Conservation (phyloP, 2,113 vertebrate species). For the Pandion haliaetus region DNA sequence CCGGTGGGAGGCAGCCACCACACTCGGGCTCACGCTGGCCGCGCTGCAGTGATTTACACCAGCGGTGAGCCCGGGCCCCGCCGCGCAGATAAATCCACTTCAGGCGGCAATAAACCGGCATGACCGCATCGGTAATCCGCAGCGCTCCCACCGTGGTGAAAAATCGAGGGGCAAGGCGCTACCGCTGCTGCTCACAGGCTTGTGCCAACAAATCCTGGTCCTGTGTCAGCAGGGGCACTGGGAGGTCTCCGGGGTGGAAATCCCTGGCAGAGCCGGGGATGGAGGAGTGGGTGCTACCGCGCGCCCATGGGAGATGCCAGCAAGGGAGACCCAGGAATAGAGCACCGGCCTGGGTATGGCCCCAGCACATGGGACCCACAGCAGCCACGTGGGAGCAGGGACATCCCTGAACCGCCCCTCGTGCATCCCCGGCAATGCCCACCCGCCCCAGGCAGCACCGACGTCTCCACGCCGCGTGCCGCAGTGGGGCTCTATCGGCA, state of each 20-base stretch:
- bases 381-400: neutral
- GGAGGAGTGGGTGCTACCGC: neutral
- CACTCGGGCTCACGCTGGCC: neutral
- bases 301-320: neutral
- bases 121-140: neutral
- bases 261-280: neutral
- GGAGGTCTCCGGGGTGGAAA: neutral
- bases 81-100: neutral
- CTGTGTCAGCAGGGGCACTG: neutral
- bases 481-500: neutral
- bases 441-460: neutral
- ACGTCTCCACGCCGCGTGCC: neutral
- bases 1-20: neutral
- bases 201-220: neutral
- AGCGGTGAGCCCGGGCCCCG: neutral
- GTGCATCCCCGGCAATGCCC: neutral
- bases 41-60: neutral
- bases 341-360: neutral
- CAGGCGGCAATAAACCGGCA: slow-evolving; percentile 21
- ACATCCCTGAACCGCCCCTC: neutral
- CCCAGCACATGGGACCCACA: accelerated
- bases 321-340: neutral
- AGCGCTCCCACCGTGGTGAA: neutral
- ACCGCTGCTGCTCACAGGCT: accelerated
- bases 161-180: neutral